These are phyloP conservation scores for Lasioglossum lativentre DNA, from an alignment of 2,888 invertebrate species.

Conservation along the genomic window DNA sequence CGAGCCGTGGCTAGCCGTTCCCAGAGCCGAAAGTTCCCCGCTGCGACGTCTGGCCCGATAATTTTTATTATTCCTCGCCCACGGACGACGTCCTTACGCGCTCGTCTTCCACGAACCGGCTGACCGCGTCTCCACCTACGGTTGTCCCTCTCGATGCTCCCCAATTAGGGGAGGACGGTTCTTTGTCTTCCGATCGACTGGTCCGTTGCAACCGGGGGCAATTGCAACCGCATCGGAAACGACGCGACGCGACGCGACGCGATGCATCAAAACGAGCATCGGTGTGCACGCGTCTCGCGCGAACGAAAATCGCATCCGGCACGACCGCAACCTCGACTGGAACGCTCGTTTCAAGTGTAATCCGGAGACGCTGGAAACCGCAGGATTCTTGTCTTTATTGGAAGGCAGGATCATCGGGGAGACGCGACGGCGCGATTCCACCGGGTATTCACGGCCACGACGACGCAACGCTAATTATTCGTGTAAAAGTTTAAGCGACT, in stretches of 20 bases:
- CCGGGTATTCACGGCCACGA: background rate
- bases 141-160: conserved; percentile 25
- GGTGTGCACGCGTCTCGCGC: background rate
- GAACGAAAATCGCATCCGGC: background rate
- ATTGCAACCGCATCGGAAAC: background rate
- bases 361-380: background rate
- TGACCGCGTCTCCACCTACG: conserved; percentile 39
- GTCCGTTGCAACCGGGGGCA: background rate
- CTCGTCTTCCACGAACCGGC: conserved; percentile 37
- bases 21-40: conserved; percentile 51
- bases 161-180: conserved; percentile 10
- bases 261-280: background rate
- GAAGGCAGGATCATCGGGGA: background rate
- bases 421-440: background rate
- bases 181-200: background rate
- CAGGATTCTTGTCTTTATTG: background rate
- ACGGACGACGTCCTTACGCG: conserved; percentile 36
- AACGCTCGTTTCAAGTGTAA: background rate
- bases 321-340: background rate
- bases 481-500: background rate
- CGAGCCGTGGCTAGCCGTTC: conserved; percentile 47
- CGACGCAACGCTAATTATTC: conserved; percentile 11
- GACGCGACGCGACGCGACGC: too few relatives aligned
- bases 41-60: conserved; percentile 65
- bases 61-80: conserved; percentile 66